phyloP scores from a whole-genome alignment of 1,140 invertebrate species.

The Bombus breviceps region DNA sequence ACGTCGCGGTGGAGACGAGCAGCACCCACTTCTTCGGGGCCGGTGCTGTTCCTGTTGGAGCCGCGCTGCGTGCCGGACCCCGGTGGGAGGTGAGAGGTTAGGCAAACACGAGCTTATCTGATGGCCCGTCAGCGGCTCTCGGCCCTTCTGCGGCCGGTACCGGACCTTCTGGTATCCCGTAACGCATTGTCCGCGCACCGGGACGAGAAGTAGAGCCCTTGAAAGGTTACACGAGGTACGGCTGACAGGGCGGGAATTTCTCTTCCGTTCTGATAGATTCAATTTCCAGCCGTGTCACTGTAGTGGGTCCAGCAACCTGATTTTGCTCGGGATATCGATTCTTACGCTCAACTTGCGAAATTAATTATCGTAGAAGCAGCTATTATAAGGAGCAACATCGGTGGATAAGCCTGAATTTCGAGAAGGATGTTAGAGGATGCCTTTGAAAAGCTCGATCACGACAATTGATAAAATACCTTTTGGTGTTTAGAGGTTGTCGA shows the following conservation, averaged over 20 bases:
- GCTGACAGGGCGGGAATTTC: constrained; percentile 59
- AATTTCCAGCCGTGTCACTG: constrained; percentile 63
- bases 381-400: background rate
- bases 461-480: no score
- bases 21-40: constrained; percentile 68
- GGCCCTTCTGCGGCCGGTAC: constrained; percentile 54
- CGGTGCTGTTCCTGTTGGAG: constrained; percentile 50
- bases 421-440: no score
- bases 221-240: constrained; percentile 61
- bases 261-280: constrained; percentile 73
- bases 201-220: constrained; percentile 66
- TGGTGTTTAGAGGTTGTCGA: no score
- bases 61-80: constrained; percentile 65
- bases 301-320: background rate
- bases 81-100: constrained; percentile 79
- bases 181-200: constrained; percentile 67
- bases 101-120: constrained; percentile 80
- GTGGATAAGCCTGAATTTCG: no score
- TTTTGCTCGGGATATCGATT: background rate
- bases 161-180: constrained; percentile 67
- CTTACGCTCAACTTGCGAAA: background rate
- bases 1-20: constrained; percentile 64
- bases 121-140: constrained; percentile 78
- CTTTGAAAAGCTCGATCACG: no score
- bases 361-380: background rate